A percentile compares a stretch with the other conserved stretches of the same genome.
Conservation (phyloP, 1,140 invertebrate species). For the Aphelinus certus region DNA sequence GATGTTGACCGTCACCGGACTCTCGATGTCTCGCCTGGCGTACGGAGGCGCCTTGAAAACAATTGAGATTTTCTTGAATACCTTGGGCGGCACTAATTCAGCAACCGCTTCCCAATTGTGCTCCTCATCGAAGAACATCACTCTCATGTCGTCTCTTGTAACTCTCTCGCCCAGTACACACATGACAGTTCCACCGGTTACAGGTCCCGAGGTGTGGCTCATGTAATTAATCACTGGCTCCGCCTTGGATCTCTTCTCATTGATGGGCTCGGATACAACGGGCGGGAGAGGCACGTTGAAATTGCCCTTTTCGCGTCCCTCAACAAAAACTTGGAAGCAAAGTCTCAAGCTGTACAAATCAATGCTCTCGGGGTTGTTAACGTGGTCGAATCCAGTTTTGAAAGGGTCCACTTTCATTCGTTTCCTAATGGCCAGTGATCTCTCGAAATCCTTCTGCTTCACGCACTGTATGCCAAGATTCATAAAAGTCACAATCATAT, state of each 20-base stretch:
- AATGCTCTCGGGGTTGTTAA: constrained; percentile 75
- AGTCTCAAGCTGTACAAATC: constrained; percentile 92
- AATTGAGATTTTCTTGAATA: background rate
- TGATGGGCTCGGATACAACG: constrained; percentile 91
- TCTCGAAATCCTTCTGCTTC: constrained; percentile 92
- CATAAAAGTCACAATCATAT: constrained; percentile 83
- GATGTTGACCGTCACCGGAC: no score
- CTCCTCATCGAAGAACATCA: constrained; percentile 88
- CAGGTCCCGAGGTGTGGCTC: constrained; percentile 82
- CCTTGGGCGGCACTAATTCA: background rate
- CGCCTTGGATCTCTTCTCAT: constrained; percentile 94
- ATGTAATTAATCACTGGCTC: constrained; percentile 89
- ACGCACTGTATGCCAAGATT: constrained; percentile 97
- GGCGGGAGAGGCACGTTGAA: constrained; percentile 78
- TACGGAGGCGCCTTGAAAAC: no score
- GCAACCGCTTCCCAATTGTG: constrained; percentile 50
- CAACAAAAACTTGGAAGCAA: constrained; percentile 95
- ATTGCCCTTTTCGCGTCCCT: constrained; percentile 73
- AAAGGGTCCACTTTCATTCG: constrained; percentile 93
- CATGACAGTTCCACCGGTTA: constrained; percentile 87
- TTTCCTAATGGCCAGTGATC: constrained; percentile 82
- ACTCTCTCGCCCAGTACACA: constrained; percentile 94
- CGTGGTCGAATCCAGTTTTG: constrained; percentile 88
- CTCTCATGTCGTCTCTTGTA: constrained; percentile 88
- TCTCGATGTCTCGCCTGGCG: no score